phyloP scores from a whole-genome alignment of 1,140 invertebrate genomes.

The Diploscapter pachys region DNA sequence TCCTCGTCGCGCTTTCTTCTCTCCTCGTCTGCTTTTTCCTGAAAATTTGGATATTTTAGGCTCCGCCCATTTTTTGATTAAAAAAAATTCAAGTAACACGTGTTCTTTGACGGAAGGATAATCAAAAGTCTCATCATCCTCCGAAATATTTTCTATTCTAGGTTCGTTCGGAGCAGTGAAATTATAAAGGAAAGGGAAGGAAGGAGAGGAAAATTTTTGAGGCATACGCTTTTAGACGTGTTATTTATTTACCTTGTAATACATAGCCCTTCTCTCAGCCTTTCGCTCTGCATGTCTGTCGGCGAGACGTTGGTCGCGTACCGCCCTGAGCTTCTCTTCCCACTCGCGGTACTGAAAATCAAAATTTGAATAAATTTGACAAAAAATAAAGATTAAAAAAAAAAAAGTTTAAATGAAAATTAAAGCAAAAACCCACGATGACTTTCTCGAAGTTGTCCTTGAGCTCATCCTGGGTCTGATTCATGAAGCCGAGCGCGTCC shows the following conservation, averaged over 20 bases:
- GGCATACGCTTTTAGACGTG: no score
- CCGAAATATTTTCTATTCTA: no score
- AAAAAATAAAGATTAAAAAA: constrained; percentile 24
- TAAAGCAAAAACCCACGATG: constrained; percentile 1
- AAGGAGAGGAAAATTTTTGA: no score
- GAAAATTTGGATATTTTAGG: neutral
- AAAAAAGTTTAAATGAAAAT: neutral
- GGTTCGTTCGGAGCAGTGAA: no score
- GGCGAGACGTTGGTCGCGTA: constrained; percentile 33
- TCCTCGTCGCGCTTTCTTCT: constrained; percentile 41
- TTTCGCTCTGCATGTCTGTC: constrained; percentile 39
- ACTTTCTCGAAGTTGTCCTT: constrained; percentile 42
- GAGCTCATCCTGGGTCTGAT: constrained; percentile 37
- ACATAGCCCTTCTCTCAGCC: constrained; percentile 34
- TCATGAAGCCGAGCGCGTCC: constrained; percentile 47
- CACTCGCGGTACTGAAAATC: constrained; percentile 18
- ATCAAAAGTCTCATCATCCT: no score
- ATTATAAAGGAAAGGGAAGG: no score
- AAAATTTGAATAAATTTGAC: neutral
- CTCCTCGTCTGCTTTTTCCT: constrained; percentile 41
- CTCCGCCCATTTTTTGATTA: no score
- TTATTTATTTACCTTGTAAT: no score
- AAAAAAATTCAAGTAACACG: no score
- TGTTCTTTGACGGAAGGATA: no score
- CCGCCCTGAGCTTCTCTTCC: constrained; percentile 36